These are phyloP conservation scores for Gisinianus flammeolus DNA, from an alignment of 2,888 invertebrate species.

Conservation along the genomic window DNA sequence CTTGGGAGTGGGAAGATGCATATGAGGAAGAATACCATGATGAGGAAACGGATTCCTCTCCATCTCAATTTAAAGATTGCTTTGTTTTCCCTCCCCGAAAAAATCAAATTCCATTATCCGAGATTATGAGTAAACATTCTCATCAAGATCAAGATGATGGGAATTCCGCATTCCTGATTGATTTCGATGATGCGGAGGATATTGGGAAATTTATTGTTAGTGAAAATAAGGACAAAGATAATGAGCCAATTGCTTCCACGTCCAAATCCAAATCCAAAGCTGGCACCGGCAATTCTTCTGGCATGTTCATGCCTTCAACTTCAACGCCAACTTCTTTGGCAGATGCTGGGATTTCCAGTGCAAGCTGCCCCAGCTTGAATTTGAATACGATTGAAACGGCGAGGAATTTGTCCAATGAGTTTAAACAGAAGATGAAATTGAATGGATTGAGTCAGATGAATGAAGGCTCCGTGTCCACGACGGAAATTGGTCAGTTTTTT, in stretches of 20 bases:
- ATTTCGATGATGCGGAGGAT: not conserved
- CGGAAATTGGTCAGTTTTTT: conserved; percentile 23
- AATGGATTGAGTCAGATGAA: not conserved
- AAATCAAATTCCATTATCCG: not conserved
- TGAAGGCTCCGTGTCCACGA: conserved; percentile 1
- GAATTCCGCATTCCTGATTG: not conserved
- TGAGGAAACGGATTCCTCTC: too few relatives aligned
- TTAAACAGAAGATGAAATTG: not conserved
- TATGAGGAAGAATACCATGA: conserved; percentile 13
- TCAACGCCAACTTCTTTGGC: conserved; percentile 8
- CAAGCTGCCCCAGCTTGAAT: conserved; percentile 36
- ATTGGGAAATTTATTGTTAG: not conserved
- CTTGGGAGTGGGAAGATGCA: conserved; percentile 36
- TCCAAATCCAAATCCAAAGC: not conserved
- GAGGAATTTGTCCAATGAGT: not conserved
- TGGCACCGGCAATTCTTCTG: not conserved
- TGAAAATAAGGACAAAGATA: not conserved
- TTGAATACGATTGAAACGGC: not conserved
- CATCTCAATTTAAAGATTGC: not conserved
- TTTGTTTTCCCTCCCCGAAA: conserved; percentile 1
- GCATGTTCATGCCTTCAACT: not conserved
- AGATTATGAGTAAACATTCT: not conserved
- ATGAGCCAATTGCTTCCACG: not conserved
- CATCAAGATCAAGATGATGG: not conserved
- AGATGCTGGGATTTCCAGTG: conserved; percentile 7